Evolutionary conservation across 2,797 vertebrate genomes (phyloP).

Genomic region (Tokudaia muenninki): DNA sequence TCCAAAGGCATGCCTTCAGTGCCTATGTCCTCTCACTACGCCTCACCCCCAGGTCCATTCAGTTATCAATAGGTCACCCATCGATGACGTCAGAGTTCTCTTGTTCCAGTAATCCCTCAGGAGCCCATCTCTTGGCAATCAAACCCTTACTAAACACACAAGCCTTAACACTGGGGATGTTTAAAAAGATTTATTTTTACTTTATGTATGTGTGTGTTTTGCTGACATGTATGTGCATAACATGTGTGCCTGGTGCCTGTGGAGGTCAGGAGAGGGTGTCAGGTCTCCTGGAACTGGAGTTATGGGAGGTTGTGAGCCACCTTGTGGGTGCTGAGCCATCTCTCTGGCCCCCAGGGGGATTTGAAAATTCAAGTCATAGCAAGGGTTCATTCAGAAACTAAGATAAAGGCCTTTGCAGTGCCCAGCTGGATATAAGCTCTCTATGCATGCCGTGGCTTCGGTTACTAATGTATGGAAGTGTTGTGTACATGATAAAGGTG

Average conservation of each 20-base stretch:
- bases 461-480: background rate
- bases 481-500: background rate
- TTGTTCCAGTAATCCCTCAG: background rate
- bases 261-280: background rate
- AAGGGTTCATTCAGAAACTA: background rate
- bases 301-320: background rate
- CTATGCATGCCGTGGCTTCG: rapidly evolving
- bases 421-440: background rate
- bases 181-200: background rate
- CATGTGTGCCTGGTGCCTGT: background rate
- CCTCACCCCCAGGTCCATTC: background rate
- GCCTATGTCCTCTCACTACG: background rate
- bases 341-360: background rate
- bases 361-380: background rate
- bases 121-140: background rate
- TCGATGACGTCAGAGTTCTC: background rate
- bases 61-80: background rate
- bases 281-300: background rate
- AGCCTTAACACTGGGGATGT: background rate
- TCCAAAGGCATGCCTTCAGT: background rate
- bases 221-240: background rate
- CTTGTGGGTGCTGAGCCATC: background rate
- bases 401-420: background rate
- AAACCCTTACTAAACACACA: background rate
- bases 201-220: background rate